Conservation (phyloP, 2,888 invertebrate genomes). For the Latheticus oryzae region DNA sequence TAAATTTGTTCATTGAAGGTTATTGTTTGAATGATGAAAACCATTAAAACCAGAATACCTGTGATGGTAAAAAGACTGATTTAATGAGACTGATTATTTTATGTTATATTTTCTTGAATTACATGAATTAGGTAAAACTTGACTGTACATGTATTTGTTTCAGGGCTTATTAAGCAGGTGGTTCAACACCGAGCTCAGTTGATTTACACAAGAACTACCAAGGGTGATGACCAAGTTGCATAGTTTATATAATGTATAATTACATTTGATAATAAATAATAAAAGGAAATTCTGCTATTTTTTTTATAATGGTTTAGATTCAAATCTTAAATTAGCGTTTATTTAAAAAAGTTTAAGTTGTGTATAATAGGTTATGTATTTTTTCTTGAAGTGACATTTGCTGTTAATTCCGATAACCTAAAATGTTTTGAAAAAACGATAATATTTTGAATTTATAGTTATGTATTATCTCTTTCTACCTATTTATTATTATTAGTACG, state of each 20-base stretch:
- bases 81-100: slow-evolving; percentile 71
- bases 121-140: slow-evolving; percentile 2
- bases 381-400: too few relatives aligned
- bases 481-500: too few relatives aligned
- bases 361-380: slow-evolving; percentile 14
- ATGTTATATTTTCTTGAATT: slow-evolving; percentile 2
- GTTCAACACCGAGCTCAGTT: slow-evolving; percentile 96
- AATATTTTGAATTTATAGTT: slow-evolving; percentile 5
- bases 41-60: slow-evolving; percentile 49
- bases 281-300: slow-evolving; percentile 1
- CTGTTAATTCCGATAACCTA: slow-evolving; percentile 20
- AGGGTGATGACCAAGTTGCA: slow-evolving; percentile 88
- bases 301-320: slow-evolving; percentile 6
- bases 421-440: slow-evolving; percentile 5
- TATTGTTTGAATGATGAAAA: slow-evolving; percentile 52
- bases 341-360: too few relatives aligned
- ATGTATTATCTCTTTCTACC: slow-evolving; percentile 2
- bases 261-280: slow-evolving; percentile 42
- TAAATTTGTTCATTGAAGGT: not conserved
- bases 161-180: slow-evolving; percentile 94
- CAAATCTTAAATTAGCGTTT: too few relatives aligned
- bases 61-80: slow-evolving; percentile 67
- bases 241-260: slow-evolving; percentile 62
- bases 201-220: slow-evolving; percentile 96
- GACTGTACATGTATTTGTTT: too few relatives aligned